Evolutionary conservation across 2,113 vertebrate species (phyloP).

Genomic region (Nasalis larvatus): DNA sequence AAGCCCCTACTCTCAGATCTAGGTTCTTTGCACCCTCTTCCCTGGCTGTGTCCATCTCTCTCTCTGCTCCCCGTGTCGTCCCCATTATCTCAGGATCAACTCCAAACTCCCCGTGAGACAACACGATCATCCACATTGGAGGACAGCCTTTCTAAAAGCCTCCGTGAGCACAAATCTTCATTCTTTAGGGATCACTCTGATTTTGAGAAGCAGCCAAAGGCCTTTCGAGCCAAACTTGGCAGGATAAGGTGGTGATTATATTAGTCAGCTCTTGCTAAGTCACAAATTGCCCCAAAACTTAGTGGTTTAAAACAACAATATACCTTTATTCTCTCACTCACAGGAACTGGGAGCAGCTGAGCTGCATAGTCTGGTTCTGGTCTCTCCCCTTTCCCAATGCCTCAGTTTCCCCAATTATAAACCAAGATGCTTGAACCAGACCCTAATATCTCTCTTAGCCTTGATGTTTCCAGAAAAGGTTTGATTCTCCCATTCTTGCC

Average conservation of each 20-base stretch:
- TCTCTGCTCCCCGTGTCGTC: rapidly evolving
- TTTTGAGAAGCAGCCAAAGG: neutral
- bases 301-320: neutral
- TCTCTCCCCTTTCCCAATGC: neutral
- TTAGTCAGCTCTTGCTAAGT: too few relatives aligned
- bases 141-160: neutral
- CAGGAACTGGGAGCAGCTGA: neutral
- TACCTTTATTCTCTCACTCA: neutral
- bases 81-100: neutral
- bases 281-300: neutral
- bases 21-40: neutral
- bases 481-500: neutral
- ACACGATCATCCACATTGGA: neutral
- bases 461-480: neutral
- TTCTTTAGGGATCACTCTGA: neutral
- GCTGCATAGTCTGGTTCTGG: neutral
- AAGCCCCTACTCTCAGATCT: neutral
- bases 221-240: neutral
- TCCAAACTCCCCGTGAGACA: neutral
- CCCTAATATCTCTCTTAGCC: neutral
- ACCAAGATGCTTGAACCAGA: neutral
- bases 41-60: too few relatives aligned
- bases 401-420: neutral
- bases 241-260: neutral
- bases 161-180: rapidly evolving